Percentiles rank a stretch among this genome's conserved stretches.
Evolutionary conservation across 2,797 vertebrate species (phyloP).

Genomic region (Tenualosa thibaudeaui): DNA sequence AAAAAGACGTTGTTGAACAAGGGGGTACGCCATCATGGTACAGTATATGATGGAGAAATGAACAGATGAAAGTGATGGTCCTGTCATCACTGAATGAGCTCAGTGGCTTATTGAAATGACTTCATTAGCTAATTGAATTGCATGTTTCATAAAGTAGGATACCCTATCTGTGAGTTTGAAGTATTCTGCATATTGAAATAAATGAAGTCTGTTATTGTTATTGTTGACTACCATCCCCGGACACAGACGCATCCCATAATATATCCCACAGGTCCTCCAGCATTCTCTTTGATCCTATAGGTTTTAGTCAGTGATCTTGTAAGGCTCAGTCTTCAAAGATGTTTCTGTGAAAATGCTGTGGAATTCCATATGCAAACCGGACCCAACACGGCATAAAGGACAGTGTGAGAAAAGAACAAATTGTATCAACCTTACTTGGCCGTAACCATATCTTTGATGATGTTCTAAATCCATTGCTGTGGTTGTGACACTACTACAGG

Average conservation of each 20-base stretch:
- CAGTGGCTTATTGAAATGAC: neutral
- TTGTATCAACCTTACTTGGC: neutral
- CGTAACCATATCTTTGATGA: no score
- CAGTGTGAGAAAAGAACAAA: neutral
- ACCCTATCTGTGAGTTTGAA: neutral
- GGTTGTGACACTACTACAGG: no score
- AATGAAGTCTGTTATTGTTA: neutral
- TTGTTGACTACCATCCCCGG: neutral
- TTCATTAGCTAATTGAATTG: conserved; percentile 9
- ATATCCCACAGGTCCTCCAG: neutral
- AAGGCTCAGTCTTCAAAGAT: neutral
- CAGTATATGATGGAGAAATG: neutral
- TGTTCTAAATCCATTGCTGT: no score
- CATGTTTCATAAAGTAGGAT: neutral
- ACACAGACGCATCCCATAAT: neutral
- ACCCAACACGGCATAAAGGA: neutral
- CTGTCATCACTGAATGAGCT: neutral
- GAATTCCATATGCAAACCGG: neutral
- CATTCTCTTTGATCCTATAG: neutral
- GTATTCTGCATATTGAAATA: neutral
- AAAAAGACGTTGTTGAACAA: neutral
- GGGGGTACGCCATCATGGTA: neutral
- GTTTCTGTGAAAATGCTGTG: neutral
- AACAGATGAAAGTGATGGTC: neutral
- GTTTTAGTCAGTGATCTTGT: no score